Evolutionary conservation across 2,888 invertebrate species (phyloP).

Genomic region (Ethmia dodecea): DNA sequence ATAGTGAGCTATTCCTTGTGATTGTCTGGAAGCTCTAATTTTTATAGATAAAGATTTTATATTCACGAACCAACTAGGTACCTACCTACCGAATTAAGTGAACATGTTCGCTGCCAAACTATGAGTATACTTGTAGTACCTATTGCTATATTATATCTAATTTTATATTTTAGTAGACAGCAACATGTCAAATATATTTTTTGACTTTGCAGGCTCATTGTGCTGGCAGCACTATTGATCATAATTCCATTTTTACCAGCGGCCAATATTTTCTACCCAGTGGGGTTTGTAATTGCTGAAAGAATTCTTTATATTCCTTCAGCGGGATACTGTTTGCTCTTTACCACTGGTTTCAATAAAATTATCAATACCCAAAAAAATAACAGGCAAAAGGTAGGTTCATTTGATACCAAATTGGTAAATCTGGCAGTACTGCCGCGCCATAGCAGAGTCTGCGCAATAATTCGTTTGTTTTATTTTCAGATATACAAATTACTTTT

Average conservation of each 20-base stretch:
- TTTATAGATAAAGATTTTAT: too few relatives aligned
- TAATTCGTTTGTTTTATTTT: constrained; percentile 9
- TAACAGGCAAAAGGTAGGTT: constrained; percentile 33
- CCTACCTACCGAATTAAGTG: constrained; percentile 7
- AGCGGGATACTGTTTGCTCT: constrained; percentile 85
- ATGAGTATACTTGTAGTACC: too few relatives aligned
- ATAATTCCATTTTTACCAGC: constrained; percentile 91
- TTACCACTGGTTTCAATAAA: constrained; percentile 79
- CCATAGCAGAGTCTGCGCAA: not conserved
- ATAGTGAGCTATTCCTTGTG: too few relatives aligned
- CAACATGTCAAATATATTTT: too few relatives aligned
- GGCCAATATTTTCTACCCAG: constrained; percentile 88
- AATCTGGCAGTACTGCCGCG: not conserved
- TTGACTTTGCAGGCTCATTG: constrained; percentile 61
- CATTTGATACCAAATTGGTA: too few relatives aligned
- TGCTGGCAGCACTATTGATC: constrained; percentile 79
- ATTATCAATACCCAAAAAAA: constrained; percentile 23
- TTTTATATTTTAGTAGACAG: too few relatives aligned
- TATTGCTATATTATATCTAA: too few relatives aligned
- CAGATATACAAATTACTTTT: constrained; percentile 32
- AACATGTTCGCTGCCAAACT: too few relatives aligned
- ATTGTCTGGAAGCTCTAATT: too few relatives aligned
- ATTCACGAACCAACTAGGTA: too few relatives aligned
- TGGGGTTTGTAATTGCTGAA: constrained; percentile 95
- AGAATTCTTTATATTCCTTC: constrained; percentile 90